Evolutionary conservation across 1,140 invertebrate species (phyloP).

Genomic region (Archegozetes longisetosus): DNA sequence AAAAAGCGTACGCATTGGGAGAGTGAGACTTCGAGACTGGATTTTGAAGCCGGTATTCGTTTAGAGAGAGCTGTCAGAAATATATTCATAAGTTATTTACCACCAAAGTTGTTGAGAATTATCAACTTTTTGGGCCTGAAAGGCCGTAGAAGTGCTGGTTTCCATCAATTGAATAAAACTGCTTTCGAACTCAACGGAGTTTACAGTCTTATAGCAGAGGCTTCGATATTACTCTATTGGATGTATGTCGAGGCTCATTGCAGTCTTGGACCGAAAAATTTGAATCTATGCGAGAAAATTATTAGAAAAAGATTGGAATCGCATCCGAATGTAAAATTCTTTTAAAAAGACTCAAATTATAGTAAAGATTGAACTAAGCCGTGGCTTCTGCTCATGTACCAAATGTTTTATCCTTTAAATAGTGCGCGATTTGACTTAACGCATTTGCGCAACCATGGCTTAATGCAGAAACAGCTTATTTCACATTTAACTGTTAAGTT

Average conservation of each 20-base stretch:
- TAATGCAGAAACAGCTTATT: too few relatives aligned
- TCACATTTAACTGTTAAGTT: too few relatives aligned
- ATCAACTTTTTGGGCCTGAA: conserved; percentile 11
- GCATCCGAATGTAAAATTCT: conserved; percentile 11
- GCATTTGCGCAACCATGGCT: too few relatives aligned
- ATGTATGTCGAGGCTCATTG: conserved; percentile 8
- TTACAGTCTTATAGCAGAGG: neutral
- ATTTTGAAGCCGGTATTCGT: conserved; percentile 12
- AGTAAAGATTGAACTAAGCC: too few relatives aligned
- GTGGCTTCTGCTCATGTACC: too few relatives aligned
- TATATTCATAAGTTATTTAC: conserved; percentile 7
- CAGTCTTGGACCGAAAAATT: conserved; percentile 8
- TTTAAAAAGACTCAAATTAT: too few relatives aligned
- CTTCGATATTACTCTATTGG: conserved; percentile 1
- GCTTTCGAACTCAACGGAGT: conserved; percentile 8
- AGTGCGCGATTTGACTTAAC: too few relatives aligned
- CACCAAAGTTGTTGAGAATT: conserved; percentile 9
- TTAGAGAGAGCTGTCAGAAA: conserved; percentile 3
- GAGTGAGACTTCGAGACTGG: conserved; percentile 1
- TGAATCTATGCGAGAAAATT: neutral
- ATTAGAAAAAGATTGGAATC: neutral
- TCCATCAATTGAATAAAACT: conserved; percentile 4
- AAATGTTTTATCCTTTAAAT: too few relatives aligned
- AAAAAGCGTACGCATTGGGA: conserved; percentile 11
- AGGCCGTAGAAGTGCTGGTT: neutral